Conservation (phyloP, 1,140 invertebrate genomes). For the Leptinotarsa texana region DNA sequence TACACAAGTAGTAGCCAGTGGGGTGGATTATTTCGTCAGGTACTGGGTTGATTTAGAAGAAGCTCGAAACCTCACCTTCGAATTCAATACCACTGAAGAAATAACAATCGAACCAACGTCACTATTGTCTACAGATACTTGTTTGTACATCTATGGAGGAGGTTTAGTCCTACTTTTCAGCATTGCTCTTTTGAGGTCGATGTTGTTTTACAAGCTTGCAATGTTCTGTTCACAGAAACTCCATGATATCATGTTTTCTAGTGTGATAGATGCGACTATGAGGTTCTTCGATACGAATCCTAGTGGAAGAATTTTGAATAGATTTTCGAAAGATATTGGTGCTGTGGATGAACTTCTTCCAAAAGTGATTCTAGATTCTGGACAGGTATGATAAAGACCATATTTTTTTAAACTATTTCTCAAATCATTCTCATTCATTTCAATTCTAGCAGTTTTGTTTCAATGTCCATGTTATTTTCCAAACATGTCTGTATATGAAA, state of each 20-base stretch:
- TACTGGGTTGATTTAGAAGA: constrained; percentile 67
- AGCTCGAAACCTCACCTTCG: constrained; percentile 15
- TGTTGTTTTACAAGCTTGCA: constrained; percentile 68
- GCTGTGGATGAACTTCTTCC: constrained; percentile 71
- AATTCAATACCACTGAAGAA: constrained; percentile 7
- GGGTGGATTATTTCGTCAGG: constrained; percentile 79
- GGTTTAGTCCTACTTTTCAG: constrained; percentile 59
- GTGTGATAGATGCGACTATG: constrained; percentile 68
- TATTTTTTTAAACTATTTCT: not conserved
- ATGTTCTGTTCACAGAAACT: constrained; percentile 68
- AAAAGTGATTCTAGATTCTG: constrained; percentile 67
- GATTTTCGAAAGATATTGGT: constrained; percentile 60
- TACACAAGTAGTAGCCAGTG: constrained; percentile 71
- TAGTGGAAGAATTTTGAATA: constrained; percentile 60
- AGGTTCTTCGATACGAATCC: constrained; percentile 85
- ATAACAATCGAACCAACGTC: not conserved
- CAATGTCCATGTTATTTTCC: not conserved
- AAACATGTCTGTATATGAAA: not conserved
- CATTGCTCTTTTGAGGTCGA: constrained; percentile 58
- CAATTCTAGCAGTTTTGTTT: not conserved
- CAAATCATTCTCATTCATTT: not conserved
- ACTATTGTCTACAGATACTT: constrained; percentile 45
- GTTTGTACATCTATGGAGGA: constrained; percentile 60
- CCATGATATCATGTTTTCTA: constrained; percentile 70
- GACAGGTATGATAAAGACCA: constrained; percentile 54